These are phyloP conservation scores for Aviceda subcristata DNA, from an alignment of 2,113 vertebrate species.

Conservation along the genomic window DNA sequence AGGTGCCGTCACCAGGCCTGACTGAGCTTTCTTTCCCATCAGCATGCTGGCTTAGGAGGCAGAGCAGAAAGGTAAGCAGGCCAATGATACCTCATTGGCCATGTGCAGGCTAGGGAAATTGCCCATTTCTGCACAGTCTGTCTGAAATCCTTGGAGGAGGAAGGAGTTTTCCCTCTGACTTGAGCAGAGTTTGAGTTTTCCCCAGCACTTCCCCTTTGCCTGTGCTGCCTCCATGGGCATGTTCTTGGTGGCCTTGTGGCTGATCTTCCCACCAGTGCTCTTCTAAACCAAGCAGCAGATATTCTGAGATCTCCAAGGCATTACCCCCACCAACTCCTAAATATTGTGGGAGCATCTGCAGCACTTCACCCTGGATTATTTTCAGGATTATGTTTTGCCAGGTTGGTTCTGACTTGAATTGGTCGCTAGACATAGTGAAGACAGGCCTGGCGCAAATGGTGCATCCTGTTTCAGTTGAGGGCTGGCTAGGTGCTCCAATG, in stretches of 20 bases:
- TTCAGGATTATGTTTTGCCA: not conserved
- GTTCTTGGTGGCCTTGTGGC: not conserved
- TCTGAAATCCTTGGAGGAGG: not conserved
- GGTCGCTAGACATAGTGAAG: accelerated
- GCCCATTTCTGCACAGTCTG: not conserved
- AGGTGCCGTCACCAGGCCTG: not conserved
- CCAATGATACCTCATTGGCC: not conserved
- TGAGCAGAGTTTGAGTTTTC: not conserved
- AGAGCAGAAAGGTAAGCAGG: not conserved
- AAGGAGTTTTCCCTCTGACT: not conserved
- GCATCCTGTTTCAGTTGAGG: accelerated
- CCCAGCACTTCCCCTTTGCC: not conserved
- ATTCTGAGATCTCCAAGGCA: not conserved
- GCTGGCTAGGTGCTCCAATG: accelerated
- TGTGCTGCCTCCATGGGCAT: not conserved
- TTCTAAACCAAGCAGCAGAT: accelerated
- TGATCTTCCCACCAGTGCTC: not conserved
- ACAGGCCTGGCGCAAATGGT: not conserved
- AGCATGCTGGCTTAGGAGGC: not conserved
- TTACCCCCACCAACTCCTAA: not conserved
- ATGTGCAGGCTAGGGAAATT: not conserved
- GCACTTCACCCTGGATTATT: not conserved
- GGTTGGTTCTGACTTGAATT: not conserved
- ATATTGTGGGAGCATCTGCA: not conserved
- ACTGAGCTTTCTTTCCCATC: not conserved